Base-by-base conservation (phyloP, 1,140 invertebrate genomes). In the Lordiphosa clarofinis region DNA sequence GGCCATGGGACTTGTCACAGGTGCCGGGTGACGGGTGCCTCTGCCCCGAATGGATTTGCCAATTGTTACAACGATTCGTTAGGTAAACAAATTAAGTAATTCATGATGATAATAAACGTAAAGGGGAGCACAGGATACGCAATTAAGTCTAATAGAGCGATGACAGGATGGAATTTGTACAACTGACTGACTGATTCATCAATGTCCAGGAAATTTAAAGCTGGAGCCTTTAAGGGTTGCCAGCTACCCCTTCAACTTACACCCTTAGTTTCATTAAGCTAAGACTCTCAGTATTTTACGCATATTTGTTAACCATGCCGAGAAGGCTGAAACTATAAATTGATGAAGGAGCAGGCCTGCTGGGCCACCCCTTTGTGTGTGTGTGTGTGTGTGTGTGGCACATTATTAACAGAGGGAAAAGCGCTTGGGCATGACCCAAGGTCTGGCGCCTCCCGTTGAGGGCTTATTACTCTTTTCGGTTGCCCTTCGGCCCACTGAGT, bases 351-450 rank as follows among this genome's bases (percentile, higher is more conserved):
- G 7, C n/a, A 3, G 24, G 24, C n/a, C 15, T 42, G 19, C 40
- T 21, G 15, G 4, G 19, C 15, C 19, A 42, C 11, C 43, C 43
- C 7, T 31, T 21, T 46, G 12, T 24, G 40, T 54, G 40, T 43
- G 33, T 46, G 54, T 38, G 53, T 46, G 53, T 46, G 53, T 46
- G 42, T 56, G 12, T 33, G 35, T 21, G 31, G 43, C 46, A 33
- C 75, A 81, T 81, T 81, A 81, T 82, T 70, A 75, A 69, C 55
- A 60, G 64, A 50, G 56, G 65, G 66, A 56, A 60, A 55, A 55
- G 71, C 40, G 75, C 67, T 73, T 75, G 71, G 67, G 75, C 67
- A 75, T 81, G 76, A 81, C 75, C 75, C 62, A 82, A 75, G 71
- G 76, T 75, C 75, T 82, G 76, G 71, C 72, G 56, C 67, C 72